Evolutionary conservation across 2,888 invertebrate genomes (phyloP).

Genomic region (Apomyelois bistriatella): DNA sequence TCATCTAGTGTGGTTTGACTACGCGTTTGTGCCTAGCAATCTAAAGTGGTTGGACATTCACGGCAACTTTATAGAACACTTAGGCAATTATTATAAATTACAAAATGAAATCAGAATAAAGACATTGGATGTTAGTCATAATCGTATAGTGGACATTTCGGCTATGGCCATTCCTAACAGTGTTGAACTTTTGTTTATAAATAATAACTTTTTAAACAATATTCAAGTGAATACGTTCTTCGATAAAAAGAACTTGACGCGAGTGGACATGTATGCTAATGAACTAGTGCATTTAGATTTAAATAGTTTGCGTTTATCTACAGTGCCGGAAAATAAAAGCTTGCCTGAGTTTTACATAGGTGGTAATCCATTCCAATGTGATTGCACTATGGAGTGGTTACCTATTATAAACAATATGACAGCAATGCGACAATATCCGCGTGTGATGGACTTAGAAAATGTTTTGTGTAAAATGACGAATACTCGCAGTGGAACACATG

Average conservation of each 20-base stretch:
- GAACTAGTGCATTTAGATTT: slow-evolving; percentile 90
- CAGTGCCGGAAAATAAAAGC: slow-evolving; percentile 85
- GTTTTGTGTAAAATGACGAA: slow-evolving; percentile 93
- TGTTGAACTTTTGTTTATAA: slow-evolving; percentile 92
- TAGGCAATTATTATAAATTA: slow-evolving; percentile 93
- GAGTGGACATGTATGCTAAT: slow-evolving; percentile 95
- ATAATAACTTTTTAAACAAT: slow-evolving; percentile 90
- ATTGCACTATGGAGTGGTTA: slow-evolving; percentile 97
- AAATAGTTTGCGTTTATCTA: slow-evolving; percentile 88
- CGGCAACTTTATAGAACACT: slow-evolving; percentile 91
- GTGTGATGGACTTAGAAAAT: slow-evolving; percentile 92
- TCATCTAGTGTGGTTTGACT: slow-evolving; percentile 95
- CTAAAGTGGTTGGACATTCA: slow-evolving; percentile 95
- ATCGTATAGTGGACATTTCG: slow-evolving; percentile 89
- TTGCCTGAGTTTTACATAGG: slow-evolving; percentile 94
- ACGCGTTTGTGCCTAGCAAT: slow-evolving; percentile 93
- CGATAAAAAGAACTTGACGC: slow-evolving; percentile 89
- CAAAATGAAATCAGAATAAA: slow-evolving; percentile 90
- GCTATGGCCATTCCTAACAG: slow-evolving; percentile 93
- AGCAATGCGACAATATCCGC: slow-evolving; percentile 89
- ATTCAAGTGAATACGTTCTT: slow-evolving; percentile 92
- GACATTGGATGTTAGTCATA: slow-evolving; percentile 93
- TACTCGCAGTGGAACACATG: slow-evolving; percentile 88
- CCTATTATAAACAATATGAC: slow-evolving; percentile 93
- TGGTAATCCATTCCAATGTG: slow-evolving; percentile 96